Evolutionary conservation across 2,113 vertebrate species (phyloP).

Genomic region (Melospiza melodia): DNA sequence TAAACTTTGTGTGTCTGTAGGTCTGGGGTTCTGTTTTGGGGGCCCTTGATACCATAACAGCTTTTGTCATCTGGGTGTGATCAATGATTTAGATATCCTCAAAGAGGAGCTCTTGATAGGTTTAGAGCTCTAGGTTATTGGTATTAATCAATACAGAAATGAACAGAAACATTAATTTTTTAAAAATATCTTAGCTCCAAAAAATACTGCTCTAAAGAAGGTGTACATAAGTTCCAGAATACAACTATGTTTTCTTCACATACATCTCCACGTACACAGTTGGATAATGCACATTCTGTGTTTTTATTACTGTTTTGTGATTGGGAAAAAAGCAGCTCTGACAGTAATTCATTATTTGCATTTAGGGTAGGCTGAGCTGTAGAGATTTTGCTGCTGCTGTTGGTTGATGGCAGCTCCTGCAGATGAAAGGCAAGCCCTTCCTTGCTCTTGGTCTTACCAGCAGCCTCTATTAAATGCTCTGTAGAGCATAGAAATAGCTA

Average conservation of each 20-base stretch:
- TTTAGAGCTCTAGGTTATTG: background rate
- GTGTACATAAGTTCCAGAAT: background rate
- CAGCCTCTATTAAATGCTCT: background rate
- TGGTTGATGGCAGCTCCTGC: background rate
- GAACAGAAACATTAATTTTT: background rate
- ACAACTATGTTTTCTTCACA: background rate
- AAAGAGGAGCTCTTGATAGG: background rate
- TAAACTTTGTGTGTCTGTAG: background rate
- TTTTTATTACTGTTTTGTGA: background rate
- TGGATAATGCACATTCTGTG: background rate
- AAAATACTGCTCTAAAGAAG: background rate
- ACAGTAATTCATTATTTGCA: background rate
- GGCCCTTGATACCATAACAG: background rate
- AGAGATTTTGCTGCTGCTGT: background rate
- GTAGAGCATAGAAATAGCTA: background rate
- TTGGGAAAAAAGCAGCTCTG: background rate
- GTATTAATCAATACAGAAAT: background rate
- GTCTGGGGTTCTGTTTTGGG: background rate
- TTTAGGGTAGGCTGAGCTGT: background rate
- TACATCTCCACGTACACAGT: background rate
- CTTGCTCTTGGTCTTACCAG: background rate
- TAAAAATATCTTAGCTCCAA: background rate
- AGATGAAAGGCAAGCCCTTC: background rate
- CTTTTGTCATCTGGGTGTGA: background rate
- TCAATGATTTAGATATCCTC: background rate